phyloP scores from a whole-genome alignment of 2,797 vertebrate genomes.

The Falco novaeseelandiae region DNA sequence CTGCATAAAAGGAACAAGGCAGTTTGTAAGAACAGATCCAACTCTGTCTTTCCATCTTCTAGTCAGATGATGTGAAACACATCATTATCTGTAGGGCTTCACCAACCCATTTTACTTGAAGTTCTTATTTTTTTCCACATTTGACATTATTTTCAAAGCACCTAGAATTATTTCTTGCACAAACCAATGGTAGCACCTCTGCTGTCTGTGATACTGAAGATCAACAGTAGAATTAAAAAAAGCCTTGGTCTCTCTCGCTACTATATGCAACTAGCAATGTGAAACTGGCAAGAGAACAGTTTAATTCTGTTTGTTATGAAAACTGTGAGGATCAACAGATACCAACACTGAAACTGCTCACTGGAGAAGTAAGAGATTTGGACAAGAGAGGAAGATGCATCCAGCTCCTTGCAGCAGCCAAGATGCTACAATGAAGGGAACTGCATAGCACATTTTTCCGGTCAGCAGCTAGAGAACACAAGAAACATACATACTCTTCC shows the following conservation, averaged over 20 bases:
- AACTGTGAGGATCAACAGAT: neutral
- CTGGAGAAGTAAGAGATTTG: neutral
- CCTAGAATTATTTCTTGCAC: neutral
- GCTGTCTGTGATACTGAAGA: neutral
- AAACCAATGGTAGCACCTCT: neutral
- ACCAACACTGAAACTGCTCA: neutral
- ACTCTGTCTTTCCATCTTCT: neutral
- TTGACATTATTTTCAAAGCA: neutral
- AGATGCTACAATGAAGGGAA: neutral
- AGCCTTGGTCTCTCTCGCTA: neutral
- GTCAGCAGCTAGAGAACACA: neutral
- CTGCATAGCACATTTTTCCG: neutral
- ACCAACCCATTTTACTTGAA: neutral
- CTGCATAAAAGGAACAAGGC: neutral
- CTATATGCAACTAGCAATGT: neutral
- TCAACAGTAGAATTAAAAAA: neutral
- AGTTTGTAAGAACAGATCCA: neutral
- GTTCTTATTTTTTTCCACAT: neutral
- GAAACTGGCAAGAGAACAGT: neutral
- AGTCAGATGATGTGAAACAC: neutral
- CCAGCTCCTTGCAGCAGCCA: neutral
- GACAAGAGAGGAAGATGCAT: fast-evolving
- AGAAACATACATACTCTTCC: fast-evolving
- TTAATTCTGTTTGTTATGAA: fast-evolving
- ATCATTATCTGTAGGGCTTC: neutral